Evolutionary conservation across 2,113 vertebrate genomes (phyloP).

Genomic region (Alethe diademata): DNA sequence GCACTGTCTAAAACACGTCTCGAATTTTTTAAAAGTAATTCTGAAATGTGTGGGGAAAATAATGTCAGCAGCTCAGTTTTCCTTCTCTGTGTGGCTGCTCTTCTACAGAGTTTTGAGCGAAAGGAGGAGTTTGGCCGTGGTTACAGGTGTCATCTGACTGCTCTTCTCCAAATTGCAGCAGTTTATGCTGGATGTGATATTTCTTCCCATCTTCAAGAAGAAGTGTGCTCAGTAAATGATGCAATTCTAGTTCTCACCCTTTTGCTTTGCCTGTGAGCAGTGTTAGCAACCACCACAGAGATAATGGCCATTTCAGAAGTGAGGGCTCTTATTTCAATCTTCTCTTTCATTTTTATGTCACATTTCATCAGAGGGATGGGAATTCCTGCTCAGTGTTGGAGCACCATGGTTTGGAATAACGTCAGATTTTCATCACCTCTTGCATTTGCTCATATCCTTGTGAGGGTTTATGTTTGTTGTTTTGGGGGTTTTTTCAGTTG

Average conservation of each 20-base stretch:
- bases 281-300: background rate
- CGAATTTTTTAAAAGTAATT: background rate
- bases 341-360: background rate
- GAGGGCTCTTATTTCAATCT: background rate
- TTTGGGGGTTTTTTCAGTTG: accelerated
- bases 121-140: background rate
- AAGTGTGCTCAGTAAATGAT: background rate
- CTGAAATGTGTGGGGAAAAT: accelerated
- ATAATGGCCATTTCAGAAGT: background rate
- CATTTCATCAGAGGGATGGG: background rate
- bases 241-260: background rate
- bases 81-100: background rate
- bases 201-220: background rate
- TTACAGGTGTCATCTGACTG: background rate
- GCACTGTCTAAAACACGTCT: background rate
- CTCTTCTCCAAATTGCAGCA: background rate
- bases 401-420: background rate
- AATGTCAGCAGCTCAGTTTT: accelerated
- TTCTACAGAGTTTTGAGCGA: background rate
- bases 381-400: background rate
- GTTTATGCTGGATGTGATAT: background rate
- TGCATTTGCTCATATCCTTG: background rate
- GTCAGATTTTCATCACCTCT: background rate
- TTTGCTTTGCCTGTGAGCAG: background rate
- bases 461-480: background rate